phyloP scores from a whole-genome alignment of 2,113 vertebrate species.

The Octodon degus region DNA sequence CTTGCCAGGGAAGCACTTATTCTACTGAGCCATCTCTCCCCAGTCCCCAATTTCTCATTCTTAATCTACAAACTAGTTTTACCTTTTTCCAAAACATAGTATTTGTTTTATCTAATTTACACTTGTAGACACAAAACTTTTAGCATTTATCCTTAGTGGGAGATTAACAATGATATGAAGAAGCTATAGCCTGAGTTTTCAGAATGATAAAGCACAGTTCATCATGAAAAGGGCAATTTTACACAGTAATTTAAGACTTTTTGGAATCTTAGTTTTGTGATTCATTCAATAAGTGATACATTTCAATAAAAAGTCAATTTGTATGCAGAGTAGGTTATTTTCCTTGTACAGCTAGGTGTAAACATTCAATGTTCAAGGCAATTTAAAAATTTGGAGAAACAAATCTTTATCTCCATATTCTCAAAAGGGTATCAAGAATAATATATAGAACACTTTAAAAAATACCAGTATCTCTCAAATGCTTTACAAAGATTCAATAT shows the following conservation, averaged over 20 bases:
- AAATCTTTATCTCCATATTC: conserved; percentile 34
- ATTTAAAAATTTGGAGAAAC: conserved; percentile 44
- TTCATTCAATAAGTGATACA: conserved; percentile 59
- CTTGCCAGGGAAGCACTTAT: no score
- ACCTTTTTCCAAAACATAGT: conserved; percentile 67
- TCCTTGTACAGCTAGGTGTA: not conserved
- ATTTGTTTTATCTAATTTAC: conserved; percentile 74
- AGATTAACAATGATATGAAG: not conserved
- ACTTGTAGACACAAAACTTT: conserved; percentile 72
- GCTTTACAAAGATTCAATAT: conserved; percentile 66
- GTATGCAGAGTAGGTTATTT: conserved; percentile 23
- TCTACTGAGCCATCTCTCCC: no score
- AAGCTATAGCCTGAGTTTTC: conserved; percentile 67
- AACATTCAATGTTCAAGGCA: conserved; percentile 58
- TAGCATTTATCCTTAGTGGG: conserved; percentile 24
- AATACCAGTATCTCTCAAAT: conserved; percentile 70
- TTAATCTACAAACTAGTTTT: conserved; percentile 77
- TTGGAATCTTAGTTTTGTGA: conserved; percentile 55
- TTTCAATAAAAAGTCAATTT: conserved; percentile 43
- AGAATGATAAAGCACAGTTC: conserved; percentile 44
- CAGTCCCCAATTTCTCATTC: conserved; percentile 43
- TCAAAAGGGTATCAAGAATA: conserved; percentile 62
- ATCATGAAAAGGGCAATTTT: conserved; percentile 39
- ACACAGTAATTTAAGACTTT: not conserved
- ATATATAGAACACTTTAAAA: conserved; percentile 67